Base-by-base conservation (phyloP, 1,140 invertebrate species). In the Oreohelix idahoensis region DNA sequence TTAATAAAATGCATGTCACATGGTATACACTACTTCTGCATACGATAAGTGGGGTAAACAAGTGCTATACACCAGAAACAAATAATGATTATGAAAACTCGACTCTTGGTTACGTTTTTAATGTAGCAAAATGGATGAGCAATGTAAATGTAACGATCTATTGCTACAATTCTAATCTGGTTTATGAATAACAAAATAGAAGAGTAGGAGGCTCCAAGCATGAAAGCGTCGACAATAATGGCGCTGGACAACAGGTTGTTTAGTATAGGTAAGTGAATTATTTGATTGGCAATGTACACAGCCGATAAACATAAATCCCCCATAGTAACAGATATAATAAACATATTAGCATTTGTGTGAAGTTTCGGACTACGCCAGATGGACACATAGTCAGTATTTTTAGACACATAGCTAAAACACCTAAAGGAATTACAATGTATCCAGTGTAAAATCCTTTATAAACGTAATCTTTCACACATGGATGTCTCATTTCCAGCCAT, bases 101-200 rank as follows among this genome's bases (percentile, higher is more conserved):
- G 53, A 11, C 23, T 58, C 23, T n/a, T 58, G 2, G 53, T 58
- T 23, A 58, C 53, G 23, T 58, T 5, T 15, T 2, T 58, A 20
- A 58, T 58, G 53, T 58, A 58, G 53, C 20, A 58, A 58, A 58
- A 58, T 58, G 53, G 53, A 58, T 58, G 53, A n/a, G 26, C 53
- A 58, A 58, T 58, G 53, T 58, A 58, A 58, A n/a, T 58, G 53
- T 58, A 58, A 20, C 53, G 53, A 23, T 58, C 53, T 11, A n/a
- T 20, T 58, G 53, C 53, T 10, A 58, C 20, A 20, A 58, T n/a
- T 23, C 17, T 20, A 5, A 58, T 58, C 23, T 58, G 53, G 53
- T 58, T 58, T 2, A 58, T 58, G 23, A 20, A 58, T 23, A 58
- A 58, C 23, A 58, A 23, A 4, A 58, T 20, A 58, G 53, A 58